Evolutionary conservation across 2,797 vertebrate species (phyloP).

Genomic region (Sternarchorhynchus goeldii): DNA sequence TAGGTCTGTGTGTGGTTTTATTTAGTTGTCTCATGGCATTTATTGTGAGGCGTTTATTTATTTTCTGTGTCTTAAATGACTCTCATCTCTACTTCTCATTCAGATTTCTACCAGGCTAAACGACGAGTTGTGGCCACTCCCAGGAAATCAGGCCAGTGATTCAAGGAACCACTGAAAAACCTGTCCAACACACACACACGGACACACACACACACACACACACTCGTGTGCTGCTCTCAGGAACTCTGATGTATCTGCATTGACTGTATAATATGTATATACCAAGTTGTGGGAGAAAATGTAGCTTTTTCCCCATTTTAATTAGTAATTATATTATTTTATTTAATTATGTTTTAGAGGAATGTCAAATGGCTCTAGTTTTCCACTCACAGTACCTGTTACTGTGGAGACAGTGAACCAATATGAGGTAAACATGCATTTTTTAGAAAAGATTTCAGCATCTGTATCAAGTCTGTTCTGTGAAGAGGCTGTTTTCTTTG

Average conservation of each 20-base stretch:
- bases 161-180: background rate
- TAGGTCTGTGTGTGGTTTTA: no score
- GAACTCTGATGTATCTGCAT: constrained; percentile 46
- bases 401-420: no score
- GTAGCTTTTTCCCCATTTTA: background rate
- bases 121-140: constrained; percentile 71
- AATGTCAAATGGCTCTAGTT: no score
- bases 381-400: no score
- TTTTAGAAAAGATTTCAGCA: no score
- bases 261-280: constrained; percentile 45
- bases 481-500: no score
- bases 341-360: background rate
- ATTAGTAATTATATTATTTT: background rate
- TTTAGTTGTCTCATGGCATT: no score
- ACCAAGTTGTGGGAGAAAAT: background rate
- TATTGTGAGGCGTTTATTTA: no score
- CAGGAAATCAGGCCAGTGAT: constrained; percentile 80
- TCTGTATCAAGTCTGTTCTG: no score
- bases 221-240: constrained; percentile 54
- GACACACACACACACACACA: background rate
- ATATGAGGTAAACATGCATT: no score
- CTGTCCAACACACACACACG: constrained; percentile 1
- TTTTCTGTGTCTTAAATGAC: no score
- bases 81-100: constrained; percentile 35
- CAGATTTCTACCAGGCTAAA: constrained; percentile 93